Base-by-base conservation (phyloP, 2,797 vertebrate genomes). In the Spatula clypeata region DNA sequence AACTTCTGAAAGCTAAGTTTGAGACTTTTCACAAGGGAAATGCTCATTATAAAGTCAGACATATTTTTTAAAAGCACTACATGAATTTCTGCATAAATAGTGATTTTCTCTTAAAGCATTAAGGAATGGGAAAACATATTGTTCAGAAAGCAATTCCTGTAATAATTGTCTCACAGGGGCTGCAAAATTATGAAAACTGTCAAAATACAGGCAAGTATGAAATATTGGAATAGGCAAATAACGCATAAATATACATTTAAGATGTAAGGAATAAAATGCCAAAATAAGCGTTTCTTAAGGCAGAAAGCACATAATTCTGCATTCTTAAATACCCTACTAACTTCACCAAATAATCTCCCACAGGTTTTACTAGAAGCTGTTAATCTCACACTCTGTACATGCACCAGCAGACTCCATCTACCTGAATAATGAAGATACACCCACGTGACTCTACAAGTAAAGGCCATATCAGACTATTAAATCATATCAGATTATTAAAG, bases 1-100 rank as follows among this genome's bases (percentile, higher is more conserved):
- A 94, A 29, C 21, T 61, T 90, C 54, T 77, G 82, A 83, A 93
- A 86, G 58, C 40, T 81, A 94, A 44, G 4, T n/a, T 10, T 58
- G 49, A 88, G 62, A 45, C 18, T 47, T 70, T 40, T 72, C 31
- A 66, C 31, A 62, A 14, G 9, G 14, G 38, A 86, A 86, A 62
- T 16, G 45, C 2, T 9, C 8, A 40, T 69, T 79, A 57, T 23
- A 54, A 84, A 82, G 40, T n/a, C n/a, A 75, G 13, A 36, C 2
- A 5, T 42, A 4, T 31, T 19, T 73, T 73, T 57, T 40, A 26
- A 53, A 91, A 79, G 26, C 17, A 58, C 38, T 64, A 21, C 38
- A 61, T 40, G 17, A 66, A 82, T 85, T 76, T 42, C 40, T 58
- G 65, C 31, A 54, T 16, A 62, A 58, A 45, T 10, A 73, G 18